These are phyloP conservation scores for Acanthornis magna DNA, from an alignment of 2,797 vertebrate genomes.

Conservation along the genomic window DNA sequence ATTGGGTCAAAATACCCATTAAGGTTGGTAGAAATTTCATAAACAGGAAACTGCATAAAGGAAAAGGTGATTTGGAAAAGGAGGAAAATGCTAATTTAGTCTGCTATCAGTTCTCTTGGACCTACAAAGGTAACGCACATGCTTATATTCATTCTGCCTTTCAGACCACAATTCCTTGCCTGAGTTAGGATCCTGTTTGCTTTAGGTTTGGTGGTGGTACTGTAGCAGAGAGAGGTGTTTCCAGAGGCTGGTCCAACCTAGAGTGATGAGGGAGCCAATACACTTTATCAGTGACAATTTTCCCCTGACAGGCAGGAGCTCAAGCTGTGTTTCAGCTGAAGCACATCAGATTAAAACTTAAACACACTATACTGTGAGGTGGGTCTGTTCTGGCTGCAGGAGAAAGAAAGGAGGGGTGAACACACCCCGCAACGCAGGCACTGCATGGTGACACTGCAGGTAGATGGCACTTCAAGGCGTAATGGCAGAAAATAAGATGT, in stretches of 20 bases:
- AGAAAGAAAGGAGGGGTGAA: background rate
- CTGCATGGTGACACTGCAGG: background rate
- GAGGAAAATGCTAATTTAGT: background rate
- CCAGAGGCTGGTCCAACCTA: background rate
- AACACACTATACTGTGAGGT: background rate
- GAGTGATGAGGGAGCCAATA: background rate
- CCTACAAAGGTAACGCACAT: background rate
- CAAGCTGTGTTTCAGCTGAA: background rate
- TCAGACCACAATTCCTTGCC: background rate
- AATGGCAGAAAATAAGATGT: background rate
- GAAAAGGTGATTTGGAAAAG: background rate
- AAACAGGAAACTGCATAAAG: conserved; percentile 26
- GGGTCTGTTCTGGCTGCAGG: background rate
- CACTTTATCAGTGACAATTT: background rate
- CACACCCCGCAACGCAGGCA: background rate
- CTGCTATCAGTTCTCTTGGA: background rate
- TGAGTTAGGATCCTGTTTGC: background rate
- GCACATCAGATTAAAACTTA: background rate
- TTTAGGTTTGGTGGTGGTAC: background rate
- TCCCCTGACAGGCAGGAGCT: background rate
- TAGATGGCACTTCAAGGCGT: background rate
- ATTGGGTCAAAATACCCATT: conserved; percentile 42
- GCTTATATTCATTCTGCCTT: background rate
- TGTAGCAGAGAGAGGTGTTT: background rate
- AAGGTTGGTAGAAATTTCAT: conserved; percentile 25